A percentile compares a stretch with the other conserved stretches of the same genome.
Evolutionary conservation across 2,113 vertebrate genomes (phyloP).

Genomic region (Xiphorhynchus elegans): DNA sequence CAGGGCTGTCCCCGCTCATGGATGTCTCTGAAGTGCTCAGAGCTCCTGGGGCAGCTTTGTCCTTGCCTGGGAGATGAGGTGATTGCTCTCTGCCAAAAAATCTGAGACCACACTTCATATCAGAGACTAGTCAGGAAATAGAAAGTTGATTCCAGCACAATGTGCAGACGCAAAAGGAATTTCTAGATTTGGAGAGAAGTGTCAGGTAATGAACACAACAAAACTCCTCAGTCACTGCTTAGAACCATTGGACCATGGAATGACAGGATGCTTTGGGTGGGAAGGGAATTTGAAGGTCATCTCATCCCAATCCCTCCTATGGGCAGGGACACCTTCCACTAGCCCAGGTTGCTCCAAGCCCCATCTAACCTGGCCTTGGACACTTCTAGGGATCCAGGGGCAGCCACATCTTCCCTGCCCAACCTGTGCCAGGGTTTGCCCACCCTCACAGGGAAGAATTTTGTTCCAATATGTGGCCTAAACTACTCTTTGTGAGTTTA

Average conservation of each 20-base stretch:
- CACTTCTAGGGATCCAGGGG: background rate
- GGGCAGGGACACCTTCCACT: background rate
- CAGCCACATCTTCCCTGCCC: background rate
- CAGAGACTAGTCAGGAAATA: background rate
- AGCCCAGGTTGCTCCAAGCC: background rate
- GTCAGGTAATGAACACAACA: background rate
- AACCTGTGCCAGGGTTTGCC: background rate
- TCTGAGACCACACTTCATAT: background rate
- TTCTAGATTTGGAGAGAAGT: background rate
- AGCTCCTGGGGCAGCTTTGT: background rate
- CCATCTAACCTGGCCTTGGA: fast-evolving
- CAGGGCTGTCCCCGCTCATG: background rate
- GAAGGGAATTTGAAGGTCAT: background rate
- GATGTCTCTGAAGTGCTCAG: background rate
- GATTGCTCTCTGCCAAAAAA: background rate
- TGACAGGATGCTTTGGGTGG: background rate
- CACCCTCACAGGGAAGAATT: background rate
- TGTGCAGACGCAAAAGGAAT: background rate
- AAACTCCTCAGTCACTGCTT: background rate
- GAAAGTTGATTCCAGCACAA: background rate
- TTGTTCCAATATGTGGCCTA: no score
- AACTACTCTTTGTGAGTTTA: no score
- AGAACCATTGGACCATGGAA: background rate
- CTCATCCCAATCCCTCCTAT: background rate
- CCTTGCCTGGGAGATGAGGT: background rate